Evolutionary conservation across 2,797 vertebrate species (phyloP).

Genomic region (Garrulus glandarius): DNA sequence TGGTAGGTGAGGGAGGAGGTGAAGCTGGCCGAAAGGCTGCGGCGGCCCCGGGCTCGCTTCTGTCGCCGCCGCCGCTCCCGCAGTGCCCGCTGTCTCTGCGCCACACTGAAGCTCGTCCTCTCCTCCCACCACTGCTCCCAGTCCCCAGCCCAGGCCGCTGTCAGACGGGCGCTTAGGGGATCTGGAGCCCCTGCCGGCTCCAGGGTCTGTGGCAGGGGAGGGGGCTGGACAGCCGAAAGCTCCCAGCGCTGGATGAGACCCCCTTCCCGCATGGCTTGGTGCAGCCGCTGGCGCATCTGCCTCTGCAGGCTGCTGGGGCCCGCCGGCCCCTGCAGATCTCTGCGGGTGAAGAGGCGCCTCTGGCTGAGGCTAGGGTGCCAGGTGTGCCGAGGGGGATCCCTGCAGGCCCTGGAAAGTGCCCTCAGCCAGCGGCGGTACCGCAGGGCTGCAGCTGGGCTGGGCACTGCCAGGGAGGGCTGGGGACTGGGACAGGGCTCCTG

Average conservation of each 20-base stretch:
- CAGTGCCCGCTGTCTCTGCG: conserved; percentile 49
- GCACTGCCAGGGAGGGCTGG: fast-evolving
- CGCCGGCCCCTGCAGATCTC: fast-evolving
- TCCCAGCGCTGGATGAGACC: neutral
- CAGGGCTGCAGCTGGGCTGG: neutral
- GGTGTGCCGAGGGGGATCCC: neutral
- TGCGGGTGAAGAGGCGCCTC: conserved; percentile 8
- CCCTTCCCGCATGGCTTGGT: conserved; percentile 41
- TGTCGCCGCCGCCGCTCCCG: conserved; percentile 71
- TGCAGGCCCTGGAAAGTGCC: neutral
- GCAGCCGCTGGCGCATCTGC: neutral
- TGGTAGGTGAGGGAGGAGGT: conserved; percentile 77
- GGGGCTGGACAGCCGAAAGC: neutral
- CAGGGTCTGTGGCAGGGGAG: neutral
- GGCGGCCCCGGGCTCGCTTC: neutral
- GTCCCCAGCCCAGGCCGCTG: conserved; percentile 73
- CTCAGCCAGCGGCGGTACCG: conserved; percentile 59
- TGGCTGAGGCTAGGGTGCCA: conserved; percentile 7
- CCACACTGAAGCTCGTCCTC: conserved; percentile 47
- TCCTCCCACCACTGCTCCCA: conserved; percentile 83
- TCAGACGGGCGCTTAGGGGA: conserved; percentile 78
- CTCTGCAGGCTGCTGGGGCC: neutral
- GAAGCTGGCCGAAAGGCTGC: conserved; percentile 80
- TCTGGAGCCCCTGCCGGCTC: conserved; percentile 32
- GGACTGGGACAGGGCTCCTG: neutral